Evolutionary conservation across 2,113 vertebrate species (phyloP).

Genomic region (Apus apus): DNA sequence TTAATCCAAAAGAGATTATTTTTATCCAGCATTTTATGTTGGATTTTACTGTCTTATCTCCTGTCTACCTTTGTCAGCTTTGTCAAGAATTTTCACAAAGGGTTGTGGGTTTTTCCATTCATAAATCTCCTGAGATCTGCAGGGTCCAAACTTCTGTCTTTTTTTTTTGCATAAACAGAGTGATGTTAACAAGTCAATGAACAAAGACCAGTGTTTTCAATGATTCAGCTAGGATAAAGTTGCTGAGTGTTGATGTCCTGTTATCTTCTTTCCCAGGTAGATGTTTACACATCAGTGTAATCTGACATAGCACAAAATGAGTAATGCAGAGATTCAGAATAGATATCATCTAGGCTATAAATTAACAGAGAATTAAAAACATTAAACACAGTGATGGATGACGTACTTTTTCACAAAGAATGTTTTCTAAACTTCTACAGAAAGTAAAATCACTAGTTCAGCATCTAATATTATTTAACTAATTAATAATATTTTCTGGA

Average conservation of each 20-base stretch:
- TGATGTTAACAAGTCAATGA: slow-evolving; percentile 8
- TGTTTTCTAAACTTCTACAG: not conserved
- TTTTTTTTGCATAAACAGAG: slow-evolving; percentile 30
- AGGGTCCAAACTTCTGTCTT: slow-evolving; percentile 21
- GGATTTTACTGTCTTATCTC: not conserved
- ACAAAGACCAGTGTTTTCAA: slow-evolving; percentile 16
- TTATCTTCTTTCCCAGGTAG: slow-evolving; percentile 12
- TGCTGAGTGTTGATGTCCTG: not conserved
- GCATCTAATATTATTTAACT: not conserved
- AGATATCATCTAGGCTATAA: not conserved
- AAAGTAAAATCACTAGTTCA: not conserved
- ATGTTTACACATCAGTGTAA: not conserved
- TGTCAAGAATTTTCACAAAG: not conserved
- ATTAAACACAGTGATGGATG: not conserved
- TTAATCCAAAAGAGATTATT: not conserved
- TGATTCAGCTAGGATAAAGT: not conserved
- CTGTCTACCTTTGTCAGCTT: not conserved
- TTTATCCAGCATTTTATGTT: not conserved
- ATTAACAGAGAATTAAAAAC: not conserved
- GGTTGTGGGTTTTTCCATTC: not conserved
- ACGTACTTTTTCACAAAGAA: not conserved
- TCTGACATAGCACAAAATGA: not conserved
- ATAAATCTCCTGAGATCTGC: slow-evolving; percentile 1
- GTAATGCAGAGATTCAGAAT: not conserved
- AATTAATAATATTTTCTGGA: not conserved